Base-by-base conservation (phyloP, 2,797 vertebrate species). In the Mormyrus proboscirostris region DNA sequence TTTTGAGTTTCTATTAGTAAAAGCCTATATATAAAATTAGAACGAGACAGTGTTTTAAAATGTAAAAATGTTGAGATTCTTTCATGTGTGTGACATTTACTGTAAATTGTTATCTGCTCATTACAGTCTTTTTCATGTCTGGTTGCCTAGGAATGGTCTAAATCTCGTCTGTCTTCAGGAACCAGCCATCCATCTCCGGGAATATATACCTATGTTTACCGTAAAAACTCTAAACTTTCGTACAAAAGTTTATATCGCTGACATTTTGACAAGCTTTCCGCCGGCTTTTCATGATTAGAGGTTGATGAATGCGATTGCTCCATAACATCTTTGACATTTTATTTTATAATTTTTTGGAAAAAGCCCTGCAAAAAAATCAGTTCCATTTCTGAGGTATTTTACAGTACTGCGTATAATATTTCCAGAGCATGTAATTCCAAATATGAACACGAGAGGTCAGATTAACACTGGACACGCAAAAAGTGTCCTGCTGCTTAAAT, bases 391-490 rank as follows among this genome's bases (percentile, higher is more conserved):
- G 9, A 25, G 83, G 49, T 50, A 85, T 85, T 50, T 51, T 87
- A 87, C 53, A 55, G 51, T 79, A 94, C 14, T 22, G 44, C 47
- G 12, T 65, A 22, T 47, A 50, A 57, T 49, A 53, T 41, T 47
- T 85, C 29, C 4, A 25, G 47, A 76, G 49, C 4, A 10, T 89
- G 89, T 33, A 87, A 92, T 95, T 94, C 91, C 91, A 84, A 33
- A 59, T 12, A 89, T 88, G 91, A 91, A 94, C 95, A 95, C 94
- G 91, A 73, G 93, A 93, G 92, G 95, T 94, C 95, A 94, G 92
- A 91, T 90, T 95, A 91, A 92, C 87, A 93, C 95, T 92, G 91
- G 90, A 93, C 92, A 94, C 92, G 5, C 33, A 49, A 83, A 62
- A 50, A 8, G 33, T 69, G 50, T 19, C 9, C 85, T 65, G 50